Base-by-base conservation (phyloP, 2,888 invertebrate genomes). In the Eulithis testata region DNA sequence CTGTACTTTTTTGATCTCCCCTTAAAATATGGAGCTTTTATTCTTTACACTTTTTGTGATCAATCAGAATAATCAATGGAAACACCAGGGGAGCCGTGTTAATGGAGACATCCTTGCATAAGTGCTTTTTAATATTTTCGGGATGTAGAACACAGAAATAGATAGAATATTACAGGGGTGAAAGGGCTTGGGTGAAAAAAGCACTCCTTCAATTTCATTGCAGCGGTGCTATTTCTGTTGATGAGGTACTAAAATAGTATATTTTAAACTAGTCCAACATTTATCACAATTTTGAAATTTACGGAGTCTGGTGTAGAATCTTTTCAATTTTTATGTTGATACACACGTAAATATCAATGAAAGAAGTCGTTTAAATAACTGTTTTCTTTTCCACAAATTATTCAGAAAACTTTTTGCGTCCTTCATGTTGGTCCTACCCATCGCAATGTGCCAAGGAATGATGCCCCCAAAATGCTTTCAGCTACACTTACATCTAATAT, bases 71-170 rank as follows among this genome's bases (percentile, higher is more conserved):
- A 84, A 89, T 88, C 82, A 81, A 82, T 84, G 77, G 72, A 78
- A 71, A 73, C 75, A 73, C 75, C 77, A 77, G 83, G 80, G 85
- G 85, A 81, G 51, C 73, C 58, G 85, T 81, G 91, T 88, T 91
- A 91, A 92, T 90, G 83, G 91, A 92, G 81, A 90, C 84, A 90
- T 92, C 92, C 92, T 85, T 75, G 69, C 71, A 79, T 91, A 90
- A 92, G 89, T 89, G 86, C 82, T 88, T 91, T 91, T 91, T 91
- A 91, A 92, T 92, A 92, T 90, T 91, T 89, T 89, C 80, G 85
- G 89, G 88, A 89, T 86, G 88, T 84, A 84, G 84, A 76, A 69
- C 76, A 80, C 81, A 73, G 78, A 87, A 90, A 90, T 90, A 91
- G 88, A 87, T 75, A 73, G 74, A 75, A 80, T 78, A 84, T 78